Evolutionary conservation across 2,113 vertebrate genomes (phyloP), one percentile per base, ranked within the genome.

Genomic region (Pimephales promelas): DNA sequence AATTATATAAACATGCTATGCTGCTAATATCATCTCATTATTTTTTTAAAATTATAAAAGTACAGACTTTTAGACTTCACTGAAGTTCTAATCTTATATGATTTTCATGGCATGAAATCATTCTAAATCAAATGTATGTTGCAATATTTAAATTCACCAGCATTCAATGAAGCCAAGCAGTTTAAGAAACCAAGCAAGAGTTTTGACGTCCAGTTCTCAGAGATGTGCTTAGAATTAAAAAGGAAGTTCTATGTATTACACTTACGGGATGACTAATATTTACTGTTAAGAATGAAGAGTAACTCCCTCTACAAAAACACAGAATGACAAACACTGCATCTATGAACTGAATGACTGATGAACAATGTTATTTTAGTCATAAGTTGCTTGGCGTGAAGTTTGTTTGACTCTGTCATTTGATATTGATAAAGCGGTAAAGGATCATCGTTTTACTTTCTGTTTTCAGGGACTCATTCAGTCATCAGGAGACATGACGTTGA

Each of bases 231-330:
- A 52, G 20, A 56, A 34, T 40, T 11, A 34, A 57, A 22, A 3
- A 57, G 74, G 49, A 77, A 77, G 52, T 76, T n/a, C 10, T 76
- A 7, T 76, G 31, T 56, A n/a, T 76, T 76, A 57, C 31, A 77
- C 54, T 59, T 5, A 22, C n/a, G 11, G 0, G 24, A 22, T 40
- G 49, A 76, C 5, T 76, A 76, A 40, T 5, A 76, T 36, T n/a
- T 76, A 76, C 49, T 56, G 28, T 54, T 24, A 77, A n/a, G n/a
- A n/a, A 75, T 54, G 70, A 72, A 72, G 40, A 16, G 43, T 49
- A 24, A 31, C 26, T 49, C 71, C 14, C 8, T 45, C 68, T 52
- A 52, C 14, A 31, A 28, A 74, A 20, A 20, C 13, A 28, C 71
- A 52, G 45, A 18, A 49, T 26, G 47, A 54, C 22, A 77, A 36